These are phyloP conservation scores for Drosophila watanabei DNA, from an alignment of 1,140 invertebrate genomes.

Conservation along the genomic window DNA sequence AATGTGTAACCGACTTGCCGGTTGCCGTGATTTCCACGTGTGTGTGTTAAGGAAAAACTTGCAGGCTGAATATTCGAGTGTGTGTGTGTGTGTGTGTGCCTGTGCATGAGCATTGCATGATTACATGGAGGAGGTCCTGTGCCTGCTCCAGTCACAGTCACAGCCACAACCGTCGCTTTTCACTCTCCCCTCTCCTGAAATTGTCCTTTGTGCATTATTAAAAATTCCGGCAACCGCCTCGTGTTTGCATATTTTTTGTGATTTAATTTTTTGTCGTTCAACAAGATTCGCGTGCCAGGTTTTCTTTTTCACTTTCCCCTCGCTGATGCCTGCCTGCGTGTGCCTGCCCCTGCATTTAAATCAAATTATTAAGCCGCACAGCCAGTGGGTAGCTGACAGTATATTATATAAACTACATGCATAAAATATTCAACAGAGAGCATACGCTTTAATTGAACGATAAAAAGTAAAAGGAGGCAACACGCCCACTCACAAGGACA, in stretches of 20 bases:
- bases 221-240: conserved; percentile 56
- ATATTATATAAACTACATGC: conserved; percentile 58
- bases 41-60: conserved; percentile 12
- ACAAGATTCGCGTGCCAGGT: conserved; percentile 39
- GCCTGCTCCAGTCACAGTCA: conserved; percentile 5
- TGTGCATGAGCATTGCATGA: conserved; percentile 52
- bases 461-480: conserved; percentile 21
- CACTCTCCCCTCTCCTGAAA: conserved; percentile 15
- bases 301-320: neutral
- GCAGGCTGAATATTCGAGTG: conserved; percentile 18
- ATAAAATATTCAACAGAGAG: conserved; percentile 49
- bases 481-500: conserved; percentile 29
- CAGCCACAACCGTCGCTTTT: conserved; percentile 1
- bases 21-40: conserved; percentile 34
- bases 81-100: conserved; percentile 5
- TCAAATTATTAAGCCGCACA: conserved; percentile 61
- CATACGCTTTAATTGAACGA: conserved; percentile 55
- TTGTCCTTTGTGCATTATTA: conserved; percentile 70
- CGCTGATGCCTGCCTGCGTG: conserved; percentile 7
- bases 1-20: conserved; percentile 50
- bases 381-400: conserved; percentile 15
- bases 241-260: conserved; percentile 55
- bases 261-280: conserved; percentile 56
- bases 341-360: conserved; percentile 62
- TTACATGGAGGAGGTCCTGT: conserved; percentile 35